Base-by-base conservation (phyloP, 2,797 vertebrate genomes). In the Peromyscus attwateri region DNA sequence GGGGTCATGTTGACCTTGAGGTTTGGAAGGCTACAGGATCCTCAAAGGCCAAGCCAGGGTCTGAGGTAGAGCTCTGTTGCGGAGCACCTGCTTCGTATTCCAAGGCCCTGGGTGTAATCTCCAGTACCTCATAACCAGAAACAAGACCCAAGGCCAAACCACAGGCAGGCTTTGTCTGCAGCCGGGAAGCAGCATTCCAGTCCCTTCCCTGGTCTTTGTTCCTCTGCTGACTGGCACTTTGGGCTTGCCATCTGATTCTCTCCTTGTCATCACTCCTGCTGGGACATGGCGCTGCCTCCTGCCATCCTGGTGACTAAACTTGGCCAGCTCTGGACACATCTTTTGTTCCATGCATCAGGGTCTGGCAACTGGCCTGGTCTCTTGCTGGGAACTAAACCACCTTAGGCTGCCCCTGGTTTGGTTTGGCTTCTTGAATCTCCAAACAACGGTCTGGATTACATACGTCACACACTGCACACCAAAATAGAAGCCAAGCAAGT, bases 321-420 rank as follows among this genome's bases (percentile, higher is more conserved):
- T 70, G 64, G 89, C 57, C 68, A 82, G 87, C 62, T 91, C 66
- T 55, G 92, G 68, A 52, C 31, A 89, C 89, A 77, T 81, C 60
- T 92, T 97, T 66, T 19, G 29, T 94, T 62, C 29, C 46, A 31
- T 46, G 73, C 43, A 25, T 80, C n/a, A 62, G 52, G 43, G 79
- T 75, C 85, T 96, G 93, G 21, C 71, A 43, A 31, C 9, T 2
- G 64, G 43, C 71, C 76, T 84, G 80, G 29, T 29, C 29, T 96
- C 83, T 68, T 96, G 77, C 84, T 66, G 93, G 49, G 49, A 95
- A 91, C 6, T 31, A 70, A 94, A 64, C 89, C 84, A 89, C 71
- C 71, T 92, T 71, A 88, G 14, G 52, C 31, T 88, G 80, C 71
- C 49, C 43, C 66, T 94, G 75, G 31, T 94, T 96, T 75, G 62